Evolutionary conservation across 2,888 invertebrate genomes (phyloP).

Genomic region (Trachelus tabidus): DNA sequence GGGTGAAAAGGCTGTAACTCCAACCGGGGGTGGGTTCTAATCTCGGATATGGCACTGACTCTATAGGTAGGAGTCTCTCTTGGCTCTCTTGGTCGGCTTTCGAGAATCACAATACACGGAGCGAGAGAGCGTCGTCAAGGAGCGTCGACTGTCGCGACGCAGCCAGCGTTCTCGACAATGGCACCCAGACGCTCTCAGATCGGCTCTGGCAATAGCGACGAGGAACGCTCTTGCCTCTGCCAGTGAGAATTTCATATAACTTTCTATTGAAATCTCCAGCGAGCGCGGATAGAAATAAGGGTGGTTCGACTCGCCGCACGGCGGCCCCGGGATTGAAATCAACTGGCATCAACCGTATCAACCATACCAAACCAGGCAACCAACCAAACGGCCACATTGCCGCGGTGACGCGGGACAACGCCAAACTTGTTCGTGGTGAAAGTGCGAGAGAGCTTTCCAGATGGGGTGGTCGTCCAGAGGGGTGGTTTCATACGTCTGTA

Average conservation of each 20-base stretch:
- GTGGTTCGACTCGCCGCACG: constrained; percentile 7
- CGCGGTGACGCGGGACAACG: background rate
- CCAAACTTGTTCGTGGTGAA: background rate
- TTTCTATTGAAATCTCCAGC: constrained; percentile 52
- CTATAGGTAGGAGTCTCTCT: background rate
- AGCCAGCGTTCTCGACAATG: constrained; percentile 42
- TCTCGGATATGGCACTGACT: constrained; percentile 36
- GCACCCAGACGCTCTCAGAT: constrained; percentile 47
- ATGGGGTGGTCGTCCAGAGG: background rate
- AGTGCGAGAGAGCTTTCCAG: background rate
- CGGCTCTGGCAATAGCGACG: constrained; percentile 35
- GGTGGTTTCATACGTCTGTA: background rate
- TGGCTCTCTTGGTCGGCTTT: constrained; percentile 10
- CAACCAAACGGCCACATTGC: background rate
- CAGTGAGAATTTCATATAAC: constrained; percentile 52
- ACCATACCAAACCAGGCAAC: constrained; percentile 14
- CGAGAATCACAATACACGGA: constrained; percentile 16
- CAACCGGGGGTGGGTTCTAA: constrained; percentile 32
- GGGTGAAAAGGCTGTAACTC: constrained; percentile 13
- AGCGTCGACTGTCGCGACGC: constrained; percentile 32
- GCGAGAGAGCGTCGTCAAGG: constrained; percentile 16
- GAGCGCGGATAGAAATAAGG: constrained; percentile 34
- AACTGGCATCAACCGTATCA: constrained; percentile 21
- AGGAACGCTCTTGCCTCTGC: constrained; percentile 37
- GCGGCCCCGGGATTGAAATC: constrained; percentile 33